phyloP scores from a whole-genome alignment of 2,888 invertebrate genomes.

The Oligia strigilis region DNA sequence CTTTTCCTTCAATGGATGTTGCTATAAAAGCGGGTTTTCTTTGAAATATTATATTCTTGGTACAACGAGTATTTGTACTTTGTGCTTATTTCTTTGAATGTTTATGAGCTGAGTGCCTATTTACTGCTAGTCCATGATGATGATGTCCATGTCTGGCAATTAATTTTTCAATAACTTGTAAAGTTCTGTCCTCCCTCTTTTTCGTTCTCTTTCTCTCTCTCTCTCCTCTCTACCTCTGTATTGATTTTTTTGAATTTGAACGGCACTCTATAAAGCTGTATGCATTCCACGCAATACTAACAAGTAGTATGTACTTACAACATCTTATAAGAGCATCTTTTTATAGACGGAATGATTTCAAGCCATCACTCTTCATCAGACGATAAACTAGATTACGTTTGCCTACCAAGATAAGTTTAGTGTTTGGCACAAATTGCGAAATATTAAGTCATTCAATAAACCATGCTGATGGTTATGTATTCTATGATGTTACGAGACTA shows the following conservation, averaged over 20 bases:
- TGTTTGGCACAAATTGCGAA: slow-evolving; percentile 52
- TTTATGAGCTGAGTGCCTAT: not conserved
- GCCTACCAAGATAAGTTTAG: slow-evolving; percentile 56
- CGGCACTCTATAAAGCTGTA: not conserved
- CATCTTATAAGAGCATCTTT: slow-evolving; percentile 36
- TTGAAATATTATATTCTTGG: slow-evolving; percentile 27
- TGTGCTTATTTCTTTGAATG: slow-evolving; percentile 20
- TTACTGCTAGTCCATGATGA: not conserved
- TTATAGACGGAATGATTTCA: slow-evolving; percentile 45
- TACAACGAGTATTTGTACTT: not conserved
- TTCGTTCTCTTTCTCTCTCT: not conserved
- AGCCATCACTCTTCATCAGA: slow-evolving; percentile 54
- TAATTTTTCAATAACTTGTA: slow-evolving; percentile 2
- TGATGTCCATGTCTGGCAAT: not conserved
- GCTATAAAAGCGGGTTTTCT: slow-evolving; percentile 3
- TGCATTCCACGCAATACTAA: slow-evolving; percentile 16
- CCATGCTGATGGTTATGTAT: slow-evolving; percentile 7
- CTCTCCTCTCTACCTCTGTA: not conserved
- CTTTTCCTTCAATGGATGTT: slow-evolving; percentile 15
- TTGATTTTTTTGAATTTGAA: slow-evolving; percentile 36
- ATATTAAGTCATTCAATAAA: slow-evolving; percentile 53
- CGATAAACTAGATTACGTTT: slow-evolving; percentile 57
- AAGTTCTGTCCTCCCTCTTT: slow-evolving; percentile 17
- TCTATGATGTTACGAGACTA: slow-evolving; percentile 3
- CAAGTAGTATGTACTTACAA: slow-evolving; percentile 4